phyloP scores from a whole-genome alignment of 2,888 invertebrate species.

The Acleris literana region DNA sequence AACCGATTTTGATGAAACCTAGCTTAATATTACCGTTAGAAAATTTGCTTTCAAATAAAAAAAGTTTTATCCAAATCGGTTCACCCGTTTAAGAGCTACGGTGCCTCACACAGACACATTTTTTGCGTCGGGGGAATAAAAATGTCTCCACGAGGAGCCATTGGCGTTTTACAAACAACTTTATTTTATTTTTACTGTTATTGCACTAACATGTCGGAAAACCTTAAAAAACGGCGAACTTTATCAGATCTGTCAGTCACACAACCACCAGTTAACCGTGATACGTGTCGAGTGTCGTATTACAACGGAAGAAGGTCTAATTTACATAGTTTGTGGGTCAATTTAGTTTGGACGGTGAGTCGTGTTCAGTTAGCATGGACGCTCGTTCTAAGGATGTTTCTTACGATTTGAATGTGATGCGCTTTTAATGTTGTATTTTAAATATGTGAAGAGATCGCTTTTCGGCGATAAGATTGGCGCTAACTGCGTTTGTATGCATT shows the following conservation, averaged over 20 bases:
- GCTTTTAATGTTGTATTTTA: neutral
- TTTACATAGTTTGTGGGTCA: conserved; percentile 7
- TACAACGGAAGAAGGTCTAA: conserved; percentile 1
- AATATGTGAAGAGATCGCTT: conserved; percentile 1
- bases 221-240: conserved; percentile 11
- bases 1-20: no score
- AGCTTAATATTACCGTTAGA: no score
- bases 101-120: no score
- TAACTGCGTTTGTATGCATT: no score
- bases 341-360: conserved; percentile 1
- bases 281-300: neutral
- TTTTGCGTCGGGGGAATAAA: no score
- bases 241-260: conserved; percentile 25
- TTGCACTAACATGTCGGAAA: conserved; percentile 8
- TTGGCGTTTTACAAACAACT: neutral
- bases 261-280: neutral
- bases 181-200: conserved; percentile 11
- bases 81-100: no score
- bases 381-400: neutral
- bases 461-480: no score
- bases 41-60: no score
- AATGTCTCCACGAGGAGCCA: no score
- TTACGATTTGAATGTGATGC: neutral
- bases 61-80: no score
- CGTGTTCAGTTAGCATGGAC: neutral